A percentile compares a stretch with the other conserved stretches of the same genome.
Evolutionary conservation across 2,888 invertebrate species (phyloP).

Genomic region (Strigamia maritima): DNA sequence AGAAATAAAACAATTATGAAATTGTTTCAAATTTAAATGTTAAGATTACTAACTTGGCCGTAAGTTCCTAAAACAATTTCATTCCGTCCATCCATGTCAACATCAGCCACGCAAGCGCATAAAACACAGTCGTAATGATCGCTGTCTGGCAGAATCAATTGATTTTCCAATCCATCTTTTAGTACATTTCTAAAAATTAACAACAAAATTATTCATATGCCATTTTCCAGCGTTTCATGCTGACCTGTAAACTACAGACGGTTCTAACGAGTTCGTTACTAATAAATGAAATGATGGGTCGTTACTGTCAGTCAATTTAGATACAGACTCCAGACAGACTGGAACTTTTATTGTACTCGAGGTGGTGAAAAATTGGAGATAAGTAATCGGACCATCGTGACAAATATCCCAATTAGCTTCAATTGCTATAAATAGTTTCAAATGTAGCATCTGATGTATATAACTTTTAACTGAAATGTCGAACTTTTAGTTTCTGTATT

Average conservation of each 20-base stretch:
- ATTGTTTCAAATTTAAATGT: constrained; percentile 20
- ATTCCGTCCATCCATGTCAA: constrained; percentile 67
- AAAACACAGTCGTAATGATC: constrained; percentile 61
- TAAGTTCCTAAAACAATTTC: constrained; percentile 69
- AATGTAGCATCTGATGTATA: neutral
- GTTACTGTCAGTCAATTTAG: constrained; percentile 44
- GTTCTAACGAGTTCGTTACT: constrained; percentile 59
- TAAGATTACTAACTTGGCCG: constrained; percentile 56
- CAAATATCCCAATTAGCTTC: constrained; percentile 57
- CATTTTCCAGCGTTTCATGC: neutral
- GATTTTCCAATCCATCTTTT: constrained; percentile 48
- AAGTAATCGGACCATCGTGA: constrained; percentile 58
- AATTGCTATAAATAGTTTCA: constrained; percentile 50
- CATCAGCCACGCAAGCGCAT: constrained; percentile 63
- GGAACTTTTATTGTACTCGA: constrained; percentile 47
- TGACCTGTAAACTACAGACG: constrained; percentile 62
- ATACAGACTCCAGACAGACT: constrained; percentile 42
- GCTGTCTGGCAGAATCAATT: constrained; percentile 53
- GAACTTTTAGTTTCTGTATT: constrained; percentile 48
- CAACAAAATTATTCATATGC: neutral
- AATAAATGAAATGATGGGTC: constrained; percentile 59
- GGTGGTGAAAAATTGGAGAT: constrained; percentile 56
- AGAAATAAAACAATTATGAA: constrained; percentile 37
- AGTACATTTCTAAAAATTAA: constrained; percentile 48
- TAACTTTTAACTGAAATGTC: neutral